Evolutionary conservation across 2,797 vertebrate species (phyloP), one percentile per base, ranked within the genome.

Genomic region (Tokudaia tokunoshimensis): DNA sequence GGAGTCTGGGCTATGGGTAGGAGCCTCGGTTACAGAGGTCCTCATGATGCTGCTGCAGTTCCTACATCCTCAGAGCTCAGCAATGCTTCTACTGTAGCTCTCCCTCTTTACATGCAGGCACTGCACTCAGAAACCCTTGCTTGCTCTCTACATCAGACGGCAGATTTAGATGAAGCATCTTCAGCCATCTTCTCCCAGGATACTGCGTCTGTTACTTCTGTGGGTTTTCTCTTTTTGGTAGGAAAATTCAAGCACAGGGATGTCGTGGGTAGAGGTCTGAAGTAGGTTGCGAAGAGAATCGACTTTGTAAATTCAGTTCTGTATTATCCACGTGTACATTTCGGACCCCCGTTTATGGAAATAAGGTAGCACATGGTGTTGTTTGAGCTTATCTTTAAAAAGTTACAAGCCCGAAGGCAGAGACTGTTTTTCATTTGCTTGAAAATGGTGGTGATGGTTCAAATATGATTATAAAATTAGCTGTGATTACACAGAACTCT

Each of bases 361-460:
- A 94, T 11, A 75, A 76, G 57, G 26, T 7, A 63, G 70, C 22
- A 52, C 57, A 29, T 0, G 59, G 59, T 41, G 65, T 61, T 94
- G 92, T 94, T 83, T 90, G 76, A 20, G 63, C 83, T 94, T 74
- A 70, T 95, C 85, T 95, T 65, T 93, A 24, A 89, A 86, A 86
- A 26, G 44, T 24, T 14, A 10, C 3, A 26, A 37, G 10, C 63
- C 86, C 78, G 63, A 94, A 89, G 75, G 87, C 76, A 93, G 76
- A 92, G 84, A 67, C 17, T 65, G 34, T 87, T 93, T 88, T 89
- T 65, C 76, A 44, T 93, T 96, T 76, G 37, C 75, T 93, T 87
- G 67, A 90, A 96, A 91, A 83, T 19, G 13, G 59, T 65, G 47
- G 72, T n/a, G 79, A 90, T 37, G 89, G 47, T 94, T 92, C 84